phyloP scores from a whole-genome alignment of 2,888 invertebrate species.

The Idaea dimidiata region DNA sequence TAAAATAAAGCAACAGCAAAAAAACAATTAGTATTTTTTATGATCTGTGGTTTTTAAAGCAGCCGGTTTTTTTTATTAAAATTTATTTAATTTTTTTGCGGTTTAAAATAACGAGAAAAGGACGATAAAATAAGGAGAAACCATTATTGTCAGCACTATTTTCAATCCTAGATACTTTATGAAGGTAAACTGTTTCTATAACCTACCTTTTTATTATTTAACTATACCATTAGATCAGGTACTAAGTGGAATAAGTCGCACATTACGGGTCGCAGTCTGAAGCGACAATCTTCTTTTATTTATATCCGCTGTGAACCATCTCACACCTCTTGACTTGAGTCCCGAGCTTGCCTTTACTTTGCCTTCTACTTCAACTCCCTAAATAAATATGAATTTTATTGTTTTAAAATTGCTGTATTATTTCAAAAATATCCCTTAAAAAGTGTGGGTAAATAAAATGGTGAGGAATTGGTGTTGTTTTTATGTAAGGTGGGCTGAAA shows the following conservation, averaged over 20 bases:
- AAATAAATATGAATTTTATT: not conserved
- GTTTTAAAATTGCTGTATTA: slow-evolving; percentile 6
- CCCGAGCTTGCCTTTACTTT: slow-evolving; percentile 31
- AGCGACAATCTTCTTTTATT: slow-evolving; percentile 72
- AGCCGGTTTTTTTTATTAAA: no score
- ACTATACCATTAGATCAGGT: not conserved
- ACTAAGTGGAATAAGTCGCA: slow-evolving; percentile 38
- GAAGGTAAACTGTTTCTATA: not conserved
- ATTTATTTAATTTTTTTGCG: no score
- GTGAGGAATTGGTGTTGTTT: no score
- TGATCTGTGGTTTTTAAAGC: no score
- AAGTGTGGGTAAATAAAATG: not conserved
- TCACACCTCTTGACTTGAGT: slow-evolving; percentile 49
- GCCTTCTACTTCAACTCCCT: not conserved
- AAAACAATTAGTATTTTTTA: no score
- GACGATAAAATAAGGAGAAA: no score
- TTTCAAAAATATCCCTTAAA: not conserved
- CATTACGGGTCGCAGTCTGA: slow-evolving; percentile 61
- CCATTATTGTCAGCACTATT: no score
- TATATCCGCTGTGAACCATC: slow-evolving; percentile 64
- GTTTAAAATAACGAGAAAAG: no score
- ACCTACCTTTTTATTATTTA: not conserved
- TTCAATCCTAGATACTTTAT: not conserved
- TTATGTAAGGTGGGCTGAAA: no score
- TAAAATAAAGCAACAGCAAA: no score